Evolutionary conservation across 2,888 invertebrate species (phyloP).

Genomic region (Drosophila histrio): DNA sequence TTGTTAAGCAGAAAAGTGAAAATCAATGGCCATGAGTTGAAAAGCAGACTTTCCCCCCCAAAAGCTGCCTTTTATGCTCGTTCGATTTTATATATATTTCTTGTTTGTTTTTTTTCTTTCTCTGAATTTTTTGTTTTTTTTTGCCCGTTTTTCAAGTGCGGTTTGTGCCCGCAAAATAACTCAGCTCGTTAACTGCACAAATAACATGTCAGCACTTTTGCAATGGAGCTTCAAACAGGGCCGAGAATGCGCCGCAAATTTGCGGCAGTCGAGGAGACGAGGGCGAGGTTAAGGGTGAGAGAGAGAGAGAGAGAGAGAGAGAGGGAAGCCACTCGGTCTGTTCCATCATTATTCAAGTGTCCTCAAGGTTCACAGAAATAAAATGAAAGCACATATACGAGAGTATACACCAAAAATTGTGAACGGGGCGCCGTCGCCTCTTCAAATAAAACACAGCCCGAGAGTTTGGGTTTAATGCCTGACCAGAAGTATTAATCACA

Average conservation of each 20-base stretch:
- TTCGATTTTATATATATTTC: constrained; percentile 12
- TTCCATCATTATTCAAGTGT: constrained; percentile 79
- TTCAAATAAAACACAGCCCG: constrained; percentile 70
- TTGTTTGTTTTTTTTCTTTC: constrained; percentile 14
- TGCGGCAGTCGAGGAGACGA: constrained; percentile 41
- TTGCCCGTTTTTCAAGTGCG: constrained; percentile 65
- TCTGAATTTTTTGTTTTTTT: constrained; percentile 32
- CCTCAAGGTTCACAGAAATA: constrained; percentile 67
- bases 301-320: not conserved
- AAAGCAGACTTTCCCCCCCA: constrained; percentile 1
- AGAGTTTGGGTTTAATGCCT: constrained; percentile 64
- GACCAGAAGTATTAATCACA: constrained; percentile 79
- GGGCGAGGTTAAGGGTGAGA: not conserved
- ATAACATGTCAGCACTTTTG: constrained; percentile 80
- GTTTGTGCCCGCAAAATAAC: constrained; percentile 74
- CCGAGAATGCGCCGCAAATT: constrained; percentile 64
- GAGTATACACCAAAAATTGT: constrained; percentile 35
- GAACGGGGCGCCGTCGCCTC: constrained; percentile 17
- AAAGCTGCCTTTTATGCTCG: constrained; percentile 33
- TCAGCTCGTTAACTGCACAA: constrained; percentile 80
- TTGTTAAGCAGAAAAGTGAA: constrained; percentile 56
- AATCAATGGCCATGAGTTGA: constrained; percentile 48
- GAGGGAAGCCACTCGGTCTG: constrained; percentile 55
- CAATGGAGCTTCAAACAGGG: constrained; percentile 53
- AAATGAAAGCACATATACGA: constrained; percentile 55